Base-by-base conservation (phyloP, 2,797 vertebrate genomes). In the Helicolenus hilgendorfi region DNA sequence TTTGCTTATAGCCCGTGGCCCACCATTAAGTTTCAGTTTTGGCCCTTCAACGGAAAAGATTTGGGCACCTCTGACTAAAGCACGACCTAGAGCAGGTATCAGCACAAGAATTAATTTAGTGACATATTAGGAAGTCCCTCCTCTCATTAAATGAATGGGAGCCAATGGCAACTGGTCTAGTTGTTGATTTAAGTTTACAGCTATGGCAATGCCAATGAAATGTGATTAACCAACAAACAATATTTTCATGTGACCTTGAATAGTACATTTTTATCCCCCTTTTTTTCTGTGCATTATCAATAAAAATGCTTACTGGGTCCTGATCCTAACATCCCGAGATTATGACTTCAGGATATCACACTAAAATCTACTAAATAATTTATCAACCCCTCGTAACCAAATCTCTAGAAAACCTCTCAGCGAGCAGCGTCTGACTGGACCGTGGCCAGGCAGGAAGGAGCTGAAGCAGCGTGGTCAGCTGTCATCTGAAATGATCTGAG, bases 401-500 rank as follows among this genome's bases (percentile, higher is more conserved):
- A 78, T 36, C 45, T 60, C 59, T 22, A 7, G 11, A 33, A 62
- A 84, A 78, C 29, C 56, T 77, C 38, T 65, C 8, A 55, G 49
- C 3, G 15, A 78, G 58, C 11, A 58, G 8, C 5, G 7, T 55
- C 26, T 49, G 55, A 59, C 68, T 65, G 56, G 22, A 22, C 41
- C 15, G n/a, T 41, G 56, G 73, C 65, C 35, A 18, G 41, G 24
- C 26, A 49, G 36, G 14, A 9, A 72, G 41, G 26, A 68, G 63
- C 60, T 49, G 27, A 72, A 56, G 60, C 79, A 26, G 27, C 4
- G 5, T 53, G 33, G 56, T 83, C 76, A 29, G 36, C 82, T 5
- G 38, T 83, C 85, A 85, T 74, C 79, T 87, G 74, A 82, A 81
- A 81, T 64, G 38, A 20, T 67, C 70, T n/a, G 45, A 87, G 56